Percentiles rank a stretch among this genome's conserved stretches.
These are phyloP conservation scores for Pyralis farinalis DNA, from an alignment of 2,888 invertebrate species.

Conservation along the genomic window DNA sequence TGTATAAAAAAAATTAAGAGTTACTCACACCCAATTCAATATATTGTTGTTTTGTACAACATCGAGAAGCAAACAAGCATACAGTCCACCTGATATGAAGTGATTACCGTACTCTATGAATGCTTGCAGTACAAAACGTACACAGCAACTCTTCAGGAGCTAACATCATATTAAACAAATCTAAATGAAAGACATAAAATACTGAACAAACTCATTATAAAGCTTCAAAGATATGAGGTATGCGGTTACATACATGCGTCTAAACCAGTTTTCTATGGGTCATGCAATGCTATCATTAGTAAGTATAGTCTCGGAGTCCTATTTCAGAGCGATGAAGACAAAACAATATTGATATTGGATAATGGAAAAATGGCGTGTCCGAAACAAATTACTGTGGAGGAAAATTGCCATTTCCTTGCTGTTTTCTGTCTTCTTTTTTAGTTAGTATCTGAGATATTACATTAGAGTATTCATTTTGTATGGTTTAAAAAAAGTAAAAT, in stretches of 20 bases:
- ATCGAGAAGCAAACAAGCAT: no score
- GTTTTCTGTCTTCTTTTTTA: constrained; percentile 57
- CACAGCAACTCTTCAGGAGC: no score
- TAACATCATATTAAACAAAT: no score
- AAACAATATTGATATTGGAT: constrained; percentile 77
- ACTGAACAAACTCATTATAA: not conserved
- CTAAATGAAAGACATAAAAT: constrained; percentile 2
- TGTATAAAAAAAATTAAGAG: no score
- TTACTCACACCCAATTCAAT: no score
- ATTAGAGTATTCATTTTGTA: constrained; percentile 5
- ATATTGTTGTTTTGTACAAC: no score
- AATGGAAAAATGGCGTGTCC: constrained; percentile 76
- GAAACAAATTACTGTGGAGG: constrained; percentile 59
- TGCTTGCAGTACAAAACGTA: no score
- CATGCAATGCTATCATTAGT: constrained; percentile 71
- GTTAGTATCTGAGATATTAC: constrained; percentile 27
- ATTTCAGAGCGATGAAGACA: constrained; percentile 69
- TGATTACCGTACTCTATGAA: no score
- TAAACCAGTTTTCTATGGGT: constrained; percentile 30
- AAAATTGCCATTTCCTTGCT: constrained; percentile 69
- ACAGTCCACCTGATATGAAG: no score
- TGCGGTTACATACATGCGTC: constrained; percentile 5
- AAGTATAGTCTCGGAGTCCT: constrained; percentile 54
- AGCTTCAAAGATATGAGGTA: not conserved
- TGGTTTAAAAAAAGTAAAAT: no score